Evolutionary conservation across 2,888 invertebrate species (phyloP).

Genomic region (Glyphotaelius pellucidus): DNA sequence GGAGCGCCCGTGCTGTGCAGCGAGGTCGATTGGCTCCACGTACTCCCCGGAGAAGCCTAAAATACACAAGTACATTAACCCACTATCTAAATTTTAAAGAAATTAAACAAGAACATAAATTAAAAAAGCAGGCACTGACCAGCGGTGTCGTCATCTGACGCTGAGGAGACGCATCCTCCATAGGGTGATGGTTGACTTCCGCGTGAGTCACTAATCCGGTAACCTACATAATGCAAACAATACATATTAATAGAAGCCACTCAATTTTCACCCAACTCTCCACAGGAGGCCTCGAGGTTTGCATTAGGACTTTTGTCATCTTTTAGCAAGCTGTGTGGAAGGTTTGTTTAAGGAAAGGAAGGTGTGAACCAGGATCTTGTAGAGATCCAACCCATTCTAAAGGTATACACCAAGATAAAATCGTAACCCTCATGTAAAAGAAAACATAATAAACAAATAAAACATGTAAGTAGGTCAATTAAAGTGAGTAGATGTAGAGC

Average conservation of each 20-base stretch:
- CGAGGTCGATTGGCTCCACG: constrained; percentile 75
- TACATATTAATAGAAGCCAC: not conserved
- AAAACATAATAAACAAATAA: not conserved
- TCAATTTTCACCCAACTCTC: not conserved
- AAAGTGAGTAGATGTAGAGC: not conserved
- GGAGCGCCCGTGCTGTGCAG: constrained; percentile 70
- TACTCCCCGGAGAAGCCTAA: constrained; percentile 77
- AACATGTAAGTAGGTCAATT: not conserved
- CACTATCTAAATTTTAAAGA: not conserved
- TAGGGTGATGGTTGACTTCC: constrained; percentile 79
- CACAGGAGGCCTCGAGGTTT: not conserved
- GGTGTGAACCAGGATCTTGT: too few relatives aligned
- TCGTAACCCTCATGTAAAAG: not conserved
- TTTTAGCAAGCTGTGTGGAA: not conserved
- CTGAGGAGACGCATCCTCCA: constrained; percentile 79
- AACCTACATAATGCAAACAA: constrained; percentile 55
- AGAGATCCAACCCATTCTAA: too few relatives aligned
- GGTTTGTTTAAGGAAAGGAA: too few relatives aligned
- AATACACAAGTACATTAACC: not conserved
- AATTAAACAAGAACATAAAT: not conserved
- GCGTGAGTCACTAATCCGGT: constrained; percentile 75
- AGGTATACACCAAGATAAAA: too few relatives aligned
- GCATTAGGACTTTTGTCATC: too few relatives aligned
- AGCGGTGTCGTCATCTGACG: constrained; percentile 79
- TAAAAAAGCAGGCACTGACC: constrained; percentile 69